These are phyloP conservation scores for Epinephelus moara DNA, from an alignment of 2,113 vertebrate genomes.

Conservation along the genomic window DNA sequence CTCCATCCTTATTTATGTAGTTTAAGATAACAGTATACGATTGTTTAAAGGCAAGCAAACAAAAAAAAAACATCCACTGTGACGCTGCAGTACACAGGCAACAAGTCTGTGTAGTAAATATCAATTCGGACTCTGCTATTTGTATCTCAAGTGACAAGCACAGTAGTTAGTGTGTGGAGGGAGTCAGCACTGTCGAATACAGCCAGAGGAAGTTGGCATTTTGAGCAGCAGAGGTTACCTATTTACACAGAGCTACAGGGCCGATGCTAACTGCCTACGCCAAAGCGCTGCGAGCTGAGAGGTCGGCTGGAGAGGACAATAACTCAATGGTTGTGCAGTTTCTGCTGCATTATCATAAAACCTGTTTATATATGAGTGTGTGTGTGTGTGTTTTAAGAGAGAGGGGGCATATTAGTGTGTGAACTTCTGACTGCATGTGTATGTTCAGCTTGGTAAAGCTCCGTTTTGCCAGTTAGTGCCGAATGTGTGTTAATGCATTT, in stretches of 20 bases:
- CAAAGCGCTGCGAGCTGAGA: slow-evolving; percentile 62
- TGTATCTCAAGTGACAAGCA: slow-evolving; percentile 60
- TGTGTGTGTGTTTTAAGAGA: slow-evolving; percentile 10
- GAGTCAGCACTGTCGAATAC: slow-evolving; percentile 50
- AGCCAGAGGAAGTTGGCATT: slow-evolving; percentile 72
- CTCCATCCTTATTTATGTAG: background rate
- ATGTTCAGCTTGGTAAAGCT: slow-evolving; percentile 26
- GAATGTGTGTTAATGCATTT: slow-evolving; percentile 30
- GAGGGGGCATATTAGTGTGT: slow-evolving; percentile 3
- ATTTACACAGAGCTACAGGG: slow-evolving; percentile 66
- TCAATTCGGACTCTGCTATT: slow-evolving; percentile 42
- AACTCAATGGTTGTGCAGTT: slow-evolving; percentile 57
- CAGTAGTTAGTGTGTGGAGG: slow-evolving; percentile 60
- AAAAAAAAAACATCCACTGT: background rate
- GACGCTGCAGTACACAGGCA: slow-evolving; percentile 3
- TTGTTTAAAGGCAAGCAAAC: slow-evolving; percentile 19
- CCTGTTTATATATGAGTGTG: slow-evolving; percentile 18
- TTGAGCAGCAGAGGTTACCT: slow-evolving; percentile 72
- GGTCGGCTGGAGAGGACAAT: slow-evolving; percentile 65
- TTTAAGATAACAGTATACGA: slow-evolving; percentile 19
- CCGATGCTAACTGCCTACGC: slow-evolving; percentile 67
- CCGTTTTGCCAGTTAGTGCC: background rate
- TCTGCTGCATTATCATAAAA: slow-evolving; percentile 65
- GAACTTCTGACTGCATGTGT: slow-evolving; percentile 1
- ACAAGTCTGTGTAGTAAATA: slow-evolving; percentile 51